phyloP scores from a whole-genome alignment of 2,888 invertebrate genomes.

The Pherbina coryleti region DNA sequence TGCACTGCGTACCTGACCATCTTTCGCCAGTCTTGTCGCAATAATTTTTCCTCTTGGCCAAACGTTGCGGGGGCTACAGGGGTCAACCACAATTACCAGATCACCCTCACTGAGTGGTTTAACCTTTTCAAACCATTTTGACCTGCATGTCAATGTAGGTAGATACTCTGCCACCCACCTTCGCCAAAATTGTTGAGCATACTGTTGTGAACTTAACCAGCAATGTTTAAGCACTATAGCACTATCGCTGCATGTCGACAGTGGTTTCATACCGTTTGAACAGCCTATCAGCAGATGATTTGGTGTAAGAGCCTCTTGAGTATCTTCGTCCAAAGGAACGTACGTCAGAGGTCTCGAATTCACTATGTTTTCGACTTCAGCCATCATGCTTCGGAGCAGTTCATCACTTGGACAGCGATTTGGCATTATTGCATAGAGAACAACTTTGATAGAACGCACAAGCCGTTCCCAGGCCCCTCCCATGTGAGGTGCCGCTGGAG shows the following conservation, averaged over 20 bases:
- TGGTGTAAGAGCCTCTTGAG: constrained; percentile 29
- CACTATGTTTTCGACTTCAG: no score
- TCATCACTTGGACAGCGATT: no score
- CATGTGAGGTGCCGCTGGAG: no score
- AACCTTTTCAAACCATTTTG: not conserved
- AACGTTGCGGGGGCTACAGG: not conserved
- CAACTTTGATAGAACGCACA: no score
- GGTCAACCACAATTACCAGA: not conserved
- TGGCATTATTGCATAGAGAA: no score
- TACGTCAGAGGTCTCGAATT: no score
- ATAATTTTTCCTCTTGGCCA: not conserved
- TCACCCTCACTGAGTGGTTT: not conserved
- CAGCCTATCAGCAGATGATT: not conserved
- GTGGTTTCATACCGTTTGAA: constrained; percentile 34
- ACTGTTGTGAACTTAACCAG: constrained; percentile 37
- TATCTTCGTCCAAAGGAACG: not conserved
- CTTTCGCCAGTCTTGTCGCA: no score
- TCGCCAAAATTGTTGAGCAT: constrained; percentile 23
- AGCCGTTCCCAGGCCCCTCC: no score
- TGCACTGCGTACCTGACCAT: no score
- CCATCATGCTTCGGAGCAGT: not conserved
- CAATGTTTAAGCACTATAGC: constrained; percentile 11
- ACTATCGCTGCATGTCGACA: not conserved
- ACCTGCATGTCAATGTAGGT: not conserved
- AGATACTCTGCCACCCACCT: constrained; percentile 25